Conservation (phyloP, 2,797 vertebrate genomes). For the Molossus molossus region DNA sequence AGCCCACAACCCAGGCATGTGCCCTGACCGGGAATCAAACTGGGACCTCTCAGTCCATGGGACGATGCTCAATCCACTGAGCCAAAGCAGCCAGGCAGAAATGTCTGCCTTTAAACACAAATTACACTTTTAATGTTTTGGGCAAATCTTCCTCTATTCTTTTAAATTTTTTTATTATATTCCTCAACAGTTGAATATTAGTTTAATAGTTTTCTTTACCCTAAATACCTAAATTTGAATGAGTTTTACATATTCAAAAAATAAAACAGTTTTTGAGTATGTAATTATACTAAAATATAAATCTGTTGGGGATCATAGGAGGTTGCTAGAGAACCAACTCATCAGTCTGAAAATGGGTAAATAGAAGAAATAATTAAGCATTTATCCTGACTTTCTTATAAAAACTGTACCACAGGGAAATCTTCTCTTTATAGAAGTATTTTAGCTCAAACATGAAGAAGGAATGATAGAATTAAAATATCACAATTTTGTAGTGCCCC, state of each 20-base stretch:
- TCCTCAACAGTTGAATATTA: not conserved
- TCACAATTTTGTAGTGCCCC: not conserved
- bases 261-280: not conserved
- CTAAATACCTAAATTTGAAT: slow-evolving; percentile 16
- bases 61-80: no score
- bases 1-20: no score
- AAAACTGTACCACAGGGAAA: not conserved
- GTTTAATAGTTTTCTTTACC: slow-evolving; percentile 34
- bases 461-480: not conserved
- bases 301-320: not conserved
- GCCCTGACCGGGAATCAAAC: no score
- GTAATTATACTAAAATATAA: slow-evolving; percentile 6
- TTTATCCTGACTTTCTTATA: not conserved
- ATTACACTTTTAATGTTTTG: not conserved
- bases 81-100: not conserved
- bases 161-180: slow-evolving; percentile 5
- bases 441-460: not conserved
- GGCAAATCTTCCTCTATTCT: not conserved
- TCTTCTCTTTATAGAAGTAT: not conserved
- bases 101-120: not conserved
- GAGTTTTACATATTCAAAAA: not conserved
- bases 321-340: not conserved
- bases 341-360: not conserved
- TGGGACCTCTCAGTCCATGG: no score
- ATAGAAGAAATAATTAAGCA: not conserved